Percentiles rank a stretch among this genome's conserved stretches.
phyloP scores from a whole-genome alignment of 2,113 vertebrate species.

The Notothenia rossii region DNA sequence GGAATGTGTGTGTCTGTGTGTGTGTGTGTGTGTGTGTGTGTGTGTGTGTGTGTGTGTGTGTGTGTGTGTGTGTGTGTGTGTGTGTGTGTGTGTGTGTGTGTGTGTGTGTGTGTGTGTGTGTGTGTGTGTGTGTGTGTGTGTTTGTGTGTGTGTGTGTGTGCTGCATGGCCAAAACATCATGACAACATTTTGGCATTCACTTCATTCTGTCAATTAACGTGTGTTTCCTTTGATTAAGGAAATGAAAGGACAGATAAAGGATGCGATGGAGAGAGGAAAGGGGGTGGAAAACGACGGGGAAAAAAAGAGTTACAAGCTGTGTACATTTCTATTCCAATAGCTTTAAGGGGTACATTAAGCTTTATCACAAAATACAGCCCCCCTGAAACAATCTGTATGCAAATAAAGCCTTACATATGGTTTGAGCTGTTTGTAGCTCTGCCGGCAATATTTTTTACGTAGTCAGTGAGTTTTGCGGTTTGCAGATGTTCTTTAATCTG shows the following conservation, averaged over 20 bases:
- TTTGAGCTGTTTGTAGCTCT: slow-evolving; percentile 76
- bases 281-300: slow-evolving; percentile 26
- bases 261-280: slow-evolving; percentile 42
- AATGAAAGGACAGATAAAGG: slow-evolving; percentile 53
- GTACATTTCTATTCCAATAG: slow-evolving; percentile 76
- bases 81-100: no score
- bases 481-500: slow-evolving; percentile 83
- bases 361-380: slow-evolving; percentile 78
- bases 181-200: slow-evolving; percentile 58
- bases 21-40: no score
- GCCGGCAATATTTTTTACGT: slow-evolving; percentile 76
- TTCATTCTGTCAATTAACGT: slow-evolving; percentile 70
- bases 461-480: slow-evolving; percentile 78
- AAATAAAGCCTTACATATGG: slow-evolving; percentile 80
- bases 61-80: no score
- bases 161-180: slow-evolving; percentile 46
- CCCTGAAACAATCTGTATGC: slow-evolving; percentile 81
- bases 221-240: slow-evolving; percentile 73
- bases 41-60: no score
- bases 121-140: no score
- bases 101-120: no score
- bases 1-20: slow-evolving; percentile 54
- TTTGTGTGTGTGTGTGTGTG: no score
- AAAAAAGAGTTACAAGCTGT: slow-evolving; percentile 70
- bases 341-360: slow-evolving; percentile 79